These are phyloP conservation scores for Babyrousa celebensis DNA, from an alignment of 2,797 vertebrate species.

Conservation along the genomic window DNA sequence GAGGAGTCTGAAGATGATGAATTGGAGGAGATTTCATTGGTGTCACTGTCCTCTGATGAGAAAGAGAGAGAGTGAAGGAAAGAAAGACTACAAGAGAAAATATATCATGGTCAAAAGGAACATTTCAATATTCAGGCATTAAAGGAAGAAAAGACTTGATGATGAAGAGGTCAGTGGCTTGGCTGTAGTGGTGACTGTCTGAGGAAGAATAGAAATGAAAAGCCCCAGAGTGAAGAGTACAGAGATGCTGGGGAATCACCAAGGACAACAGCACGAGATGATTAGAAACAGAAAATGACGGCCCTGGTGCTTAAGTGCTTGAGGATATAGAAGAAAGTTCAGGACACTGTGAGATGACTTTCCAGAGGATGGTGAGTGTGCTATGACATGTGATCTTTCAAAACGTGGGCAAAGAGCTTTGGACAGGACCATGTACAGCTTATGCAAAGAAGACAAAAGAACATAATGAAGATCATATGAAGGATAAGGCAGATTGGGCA, in stretches of 20 bases:
- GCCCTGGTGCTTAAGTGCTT: background rate
- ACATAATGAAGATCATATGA: background rate
- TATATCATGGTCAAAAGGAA: background rate
- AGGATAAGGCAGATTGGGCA: background rate
- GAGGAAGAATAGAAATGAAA: background rate
- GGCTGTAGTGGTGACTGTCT: background rate
- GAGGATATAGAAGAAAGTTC: background rate
- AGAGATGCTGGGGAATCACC: background rate
- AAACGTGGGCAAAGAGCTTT: background rate
- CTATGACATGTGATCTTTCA: background rate
- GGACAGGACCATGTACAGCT: background rate
- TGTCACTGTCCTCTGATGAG: conserved; percentile 93
- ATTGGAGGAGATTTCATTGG: conserved; percentile 93
- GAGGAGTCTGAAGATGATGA: conserved; percentile 91
- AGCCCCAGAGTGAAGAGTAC: background rate
- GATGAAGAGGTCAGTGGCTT: background rate
- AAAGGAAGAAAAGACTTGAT: background rate
- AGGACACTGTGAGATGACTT: background rate
- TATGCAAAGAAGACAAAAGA: background rate
- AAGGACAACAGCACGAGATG: background rate
- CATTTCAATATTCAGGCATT: background rate
- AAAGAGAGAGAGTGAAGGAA: conserved; percentile 88
- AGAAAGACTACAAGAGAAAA: background rate
- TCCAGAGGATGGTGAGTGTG: background rate
- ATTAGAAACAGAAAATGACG: background rate